These are phyloP conservation scores for Geococcyx californianus DNA, from an alignment of 2,113 vertebrate genomes.

Conservation along the genomic window DNA sequence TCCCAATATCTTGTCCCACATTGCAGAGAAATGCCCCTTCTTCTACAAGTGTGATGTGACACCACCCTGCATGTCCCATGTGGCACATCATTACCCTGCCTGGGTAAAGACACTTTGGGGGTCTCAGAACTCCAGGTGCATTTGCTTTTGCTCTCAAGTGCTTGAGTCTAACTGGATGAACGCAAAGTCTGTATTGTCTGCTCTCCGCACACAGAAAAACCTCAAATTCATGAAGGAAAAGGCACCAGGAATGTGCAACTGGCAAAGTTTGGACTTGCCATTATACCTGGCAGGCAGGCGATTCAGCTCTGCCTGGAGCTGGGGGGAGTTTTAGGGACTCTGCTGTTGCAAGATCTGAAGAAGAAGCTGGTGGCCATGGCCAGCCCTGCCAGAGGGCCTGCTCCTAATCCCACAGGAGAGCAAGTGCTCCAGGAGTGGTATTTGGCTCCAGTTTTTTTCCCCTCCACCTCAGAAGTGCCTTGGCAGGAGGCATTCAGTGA, in stretches of 20 bases:
- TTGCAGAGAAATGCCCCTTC: neutral
- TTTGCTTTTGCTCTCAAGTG: neutral
- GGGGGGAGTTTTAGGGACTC: neutral
- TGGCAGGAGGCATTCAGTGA: neutral
- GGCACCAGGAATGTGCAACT: neutral
- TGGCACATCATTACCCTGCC: neutral
- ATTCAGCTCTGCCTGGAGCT: neutral
- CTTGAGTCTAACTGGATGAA: neutral
- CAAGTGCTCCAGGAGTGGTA: neutral
- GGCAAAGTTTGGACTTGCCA: neutral
- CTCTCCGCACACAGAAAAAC: neutral
- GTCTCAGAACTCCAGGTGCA: neutral
- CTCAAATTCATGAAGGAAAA: neutral
- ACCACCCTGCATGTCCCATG: neutral
- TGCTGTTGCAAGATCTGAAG: neutral
- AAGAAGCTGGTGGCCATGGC: neutral
- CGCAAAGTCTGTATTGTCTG: neutral
- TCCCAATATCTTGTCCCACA: neutral
- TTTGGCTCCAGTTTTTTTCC: neutral
- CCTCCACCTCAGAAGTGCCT: neutral
- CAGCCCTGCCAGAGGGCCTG: neutral
- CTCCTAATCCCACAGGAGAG: neutral
- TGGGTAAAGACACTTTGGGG: accelerated
- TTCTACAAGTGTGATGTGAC: accelerated
- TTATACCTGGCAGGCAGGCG: neutral